phyloP scores from a whole-genome alignment of 2,888 invertebrate genomes.

The Morpho achilles region DNA sequence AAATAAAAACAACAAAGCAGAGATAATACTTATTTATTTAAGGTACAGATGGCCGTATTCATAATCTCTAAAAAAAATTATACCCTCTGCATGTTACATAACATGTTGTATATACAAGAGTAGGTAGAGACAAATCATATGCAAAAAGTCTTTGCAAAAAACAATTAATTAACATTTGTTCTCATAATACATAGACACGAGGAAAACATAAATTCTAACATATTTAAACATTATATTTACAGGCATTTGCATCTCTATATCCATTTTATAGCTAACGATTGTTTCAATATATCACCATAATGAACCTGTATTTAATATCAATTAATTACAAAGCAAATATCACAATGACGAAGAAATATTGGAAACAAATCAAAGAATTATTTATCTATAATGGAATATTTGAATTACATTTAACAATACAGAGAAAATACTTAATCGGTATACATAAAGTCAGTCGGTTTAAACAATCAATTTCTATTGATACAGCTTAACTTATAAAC shows the following conservation, averaged over 20 bases:
- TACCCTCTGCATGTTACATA: conserved; percentile 27
- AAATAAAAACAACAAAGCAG: conserved; percentile 28
- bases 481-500: conserved; percentile 38
- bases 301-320: conserved; percentile 24
- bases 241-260: conserved; percentile 11
- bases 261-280: conserved; percentile 15
- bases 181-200: conserved; percentile 12
- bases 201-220: conserved; percentile 14
- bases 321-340: conserved; percentile 22
- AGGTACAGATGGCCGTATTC: conserved; percentile 52
- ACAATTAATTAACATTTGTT: conserved; percentile 15
- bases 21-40: conserved; percentile 49
- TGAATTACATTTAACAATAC: background rate
- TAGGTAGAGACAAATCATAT: conserved; percentile 50
- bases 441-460: conserved; percentile 44
- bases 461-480: conserved; percentile 23
- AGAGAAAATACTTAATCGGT: conserved; percentile 23
- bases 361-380: background rate
- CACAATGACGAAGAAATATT: conserved; percentile 18
- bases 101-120: conserved; percentile 31
- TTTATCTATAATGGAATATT: background rate
- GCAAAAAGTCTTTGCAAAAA: conserved; percentile 36
- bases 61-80: conserved; percentile 34
- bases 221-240: conserved; percentile 18
- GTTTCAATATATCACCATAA: conserved; percentile 22